Percentiles rank a stretch among this genome's conserved stretches.
Evolutionary conservation across 2,888 invertebrate genomes (phyloP).

Genomic region (Phytoseiulus persimilis): DNA sequence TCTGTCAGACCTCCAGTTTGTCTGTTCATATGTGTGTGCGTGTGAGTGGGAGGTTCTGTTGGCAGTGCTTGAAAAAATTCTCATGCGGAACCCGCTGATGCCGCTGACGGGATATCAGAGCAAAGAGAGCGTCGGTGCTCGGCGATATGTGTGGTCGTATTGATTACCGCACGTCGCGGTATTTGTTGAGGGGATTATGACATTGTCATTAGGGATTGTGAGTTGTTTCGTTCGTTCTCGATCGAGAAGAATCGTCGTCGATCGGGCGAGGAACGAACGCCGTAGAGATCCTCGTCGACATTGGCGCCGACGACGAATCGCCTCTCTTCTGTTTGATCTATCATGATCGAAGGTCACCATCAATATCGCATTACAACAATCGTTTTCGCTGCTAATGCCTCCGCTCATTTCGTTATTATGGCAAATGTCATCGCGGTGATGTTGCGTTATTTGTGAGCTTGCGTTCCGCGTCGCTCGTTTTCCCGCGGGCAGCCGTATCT

Average conservation of each 20-base stretch:
- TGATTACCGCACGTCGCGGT: background rate
- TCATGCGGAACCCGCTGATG: background rate
- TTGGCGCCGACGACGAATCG: background rate
- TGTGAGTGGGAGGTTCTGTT: too few relatives aligned
- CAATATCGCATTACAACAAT: slow-evolving; percentile 5
- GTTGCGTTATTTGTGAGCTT: background rate
- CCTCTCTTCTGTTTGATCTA: background rate
- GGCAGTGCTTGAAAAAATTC: too few relatives aligned
- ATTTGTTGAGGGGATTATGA: background rate
- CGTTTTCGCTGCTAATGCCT: background rate
- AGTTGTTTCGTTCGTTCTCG: background rate
- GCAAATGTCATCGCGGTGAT: background rate
- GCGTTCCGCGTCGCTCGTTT: background rate
- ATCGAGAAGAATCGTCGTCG: background rate
- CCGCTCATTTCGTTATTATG: background rate
- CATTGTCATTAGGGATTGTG: background rate
- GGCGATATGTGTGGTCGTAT: background rate
- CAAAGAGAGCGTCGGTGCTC: background rate
- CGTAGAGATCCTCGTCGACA: background rate
- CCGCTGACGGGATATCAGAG: background rate
- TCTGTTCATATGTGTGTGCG: background rate
- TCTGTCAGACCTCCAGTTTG: background rate
- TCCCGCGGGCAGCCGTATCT: background rate
- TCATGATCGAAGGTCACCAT: background rate
- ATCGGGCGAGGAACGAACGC: background rate